Conservation (phyloP, 2,113 vertebrate genomes). For the Xiphophorus couchianus region DNA sequence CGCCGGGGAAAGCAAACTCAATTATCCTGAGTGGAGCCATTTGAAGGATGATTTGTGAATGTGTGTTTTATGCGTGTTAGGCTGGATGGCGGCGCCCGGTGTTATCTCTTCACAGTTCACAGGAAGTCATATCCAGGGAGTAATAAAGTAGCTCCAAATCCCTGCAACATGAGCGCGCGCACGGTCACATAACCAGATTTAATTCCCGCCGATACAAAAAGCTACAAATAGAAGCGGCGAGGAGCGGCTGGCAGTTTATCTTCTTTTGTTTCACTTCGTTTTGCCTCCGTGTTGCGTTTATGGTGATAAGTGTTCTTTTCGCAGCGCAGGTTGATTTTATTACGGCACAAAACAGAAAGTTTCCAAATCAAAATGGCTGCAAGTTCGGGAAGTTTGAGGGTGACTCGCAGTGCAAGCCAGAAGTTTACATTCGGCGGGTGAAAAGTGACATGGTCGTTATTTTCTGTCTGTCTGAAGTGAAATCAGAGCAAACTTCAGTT, state of each 20-base stretch:
- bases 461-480: too few species aligned
- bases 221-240: constrained; percentile 27
- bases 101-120: constrained; percentile 53
- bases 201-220: constrained; percentile 14
- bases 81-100: constrained; percentile 13
- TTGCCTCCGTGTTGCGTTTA: background rate
- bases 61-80: constrained; percentile 30
- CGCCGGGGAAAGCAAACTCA: constrained; percentile 52
- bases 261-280: background rate
- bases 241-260: constrained; percentile 14
- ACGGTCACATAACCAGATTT: constrained; percentile 39
- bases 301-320: background rate
- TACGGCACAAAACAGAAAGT: background rate
- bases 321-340: constrained; percentile 6
- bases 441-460: too few species aligned
- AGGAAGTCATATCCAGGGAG: constrained; percentile 43
- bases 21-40: constrained; percentile 66
- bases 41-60: constrained; percentile 46
- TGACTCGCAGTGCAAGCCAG: background rate
- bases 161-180: constrained; percentile 15
- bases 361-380: background rate
- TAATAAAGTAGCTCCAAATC: constrained; percentile 55
- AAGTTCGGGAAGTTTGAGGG: background rate
- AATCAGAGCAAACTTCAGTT: too few species aligned
- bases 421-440: too few species aligned